These are phyloP conservation scores for Stegodyphus dumicola DNA, from an alignment of 1,140 invertebrate species.

Conservation along the genomic window DNA sequence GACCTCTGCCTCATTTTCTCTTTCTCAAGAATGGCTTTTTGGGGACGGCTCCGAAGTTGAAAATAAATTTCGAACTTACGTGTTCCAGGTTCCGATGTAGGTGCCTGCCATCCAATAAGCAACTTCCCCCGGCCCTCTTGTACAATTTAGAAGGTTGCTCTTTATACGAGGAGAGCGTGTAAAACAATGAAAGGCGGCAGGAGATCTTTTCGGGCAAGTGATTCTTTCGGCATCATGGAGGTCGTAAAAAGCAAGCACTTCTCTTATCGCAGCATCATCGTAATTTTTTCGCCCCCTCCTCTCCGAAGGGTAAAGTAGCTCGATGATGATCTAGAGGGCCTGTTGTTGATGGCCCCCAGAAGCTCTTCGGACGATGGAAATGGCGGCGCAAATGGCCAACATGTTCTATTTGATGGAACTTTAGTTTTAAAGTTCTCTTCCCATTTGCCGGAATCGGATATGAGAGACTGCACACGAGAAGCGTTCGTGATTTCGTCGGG, in stretches of 20 bases:
- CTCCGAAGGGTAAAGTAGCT: background rate
- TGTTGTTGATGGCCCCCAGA: background rate
- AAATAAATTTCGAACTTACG: conserved; percentile 20
- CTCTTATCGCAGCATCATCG: conserved; percentile 7
- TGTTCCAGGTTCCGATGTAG: background rate
- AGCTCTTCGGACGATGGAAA: background rate
- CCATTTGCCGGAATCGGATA: background rate
- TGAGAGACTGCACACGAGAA: background rate
- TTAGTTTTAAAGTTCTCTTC: background rate
- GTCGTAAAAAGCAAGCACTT: background rate
- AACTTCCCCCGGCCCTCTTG: background rate
- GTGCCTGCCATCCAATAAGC: background rate
- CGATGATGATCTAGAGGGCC: background rate
- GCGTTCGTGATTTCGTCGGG: no score
- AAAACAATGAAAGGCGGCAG: background rate
- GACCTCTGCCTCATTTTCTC: background rate
- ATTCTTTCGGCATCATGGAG: background rate
- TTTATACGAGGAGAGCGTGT: background rate
- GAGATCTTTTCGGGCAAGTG: background rate
- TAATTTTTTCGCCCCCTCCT: background rate
- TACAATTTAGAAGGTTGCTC: background rate
- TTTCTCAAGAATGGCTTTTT: background rate
- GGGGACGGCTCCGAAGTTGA: no score
- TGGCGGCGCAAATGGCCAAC: background rate
- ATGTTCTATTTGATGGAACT: background rate